Evolutionary conservation across 2,113 vertebrate genomes (phyloP).

Genomic region (zebrafish (Danio rerio)): DNA sequence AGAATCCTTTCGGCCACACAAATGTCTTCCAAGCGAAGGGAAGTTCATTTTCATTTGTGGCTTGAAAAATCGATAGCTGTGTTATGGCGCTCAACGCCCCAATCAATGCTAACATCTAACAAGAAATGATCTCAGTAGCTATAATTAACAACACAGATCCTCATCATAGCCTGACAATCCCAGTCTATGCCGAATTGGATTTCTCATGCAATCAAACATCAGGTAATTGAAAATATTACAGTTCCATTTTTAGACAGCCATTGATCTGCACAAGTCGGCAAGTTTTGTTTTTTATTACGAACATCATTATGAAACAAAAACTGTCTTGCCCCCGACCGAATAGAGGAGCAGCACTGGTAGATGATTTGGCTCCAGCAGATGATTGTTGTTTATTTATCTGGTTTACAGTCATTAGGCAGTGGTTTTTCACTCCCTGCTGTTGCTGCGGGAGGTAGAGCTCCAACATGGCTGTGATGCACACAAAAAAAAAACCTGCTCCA

Average conservation of each 20-base stretch:
- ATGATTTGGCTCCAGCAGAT: slow-evolving; percentile 28
- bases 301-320: slow-evolving; percentile 19
- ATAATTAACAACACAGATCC: slow-evolving; percentile 66
- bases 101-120: slow-evolving; percentile 63
- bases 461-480: slow-evolving; percentile 38
- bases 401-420: slow-evolving; percentile 53
- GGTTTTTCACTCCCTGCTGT: slow-evolving; percentile 46
- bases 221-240: slow-evolving; percentile 42
- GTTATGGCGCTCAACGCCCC: slow-evolving; percentile 50
- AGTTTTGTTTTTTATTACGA: slow-evolving; percentile 2
- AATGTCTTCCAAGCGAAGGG: slow-evolving; percentile 28
- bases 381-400: slow-evolving; percentile 51
- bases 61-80: slow-evolving; percentile 56
- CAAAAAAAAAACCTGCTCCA: slow-evolving; percentile 50
- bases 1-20: slow-evolving; percentile 5
- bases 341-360: background rate
- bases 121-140: slow-evolving; percentile 62
- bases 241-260: slow-evolving; percentile 36
- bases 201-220: slow-evolving; percentile 59
- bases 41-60: slow-evolving; percentile 49
- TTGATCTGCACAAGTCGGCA: background rate
- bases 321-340: background rate
- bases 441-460: slow-evolving; percentile 49
- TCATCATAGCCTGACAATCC: slow-evolving; percentile 67
- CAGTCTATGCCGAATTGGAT: slow-evolving; percentile 59